phyloP scores from a whole-genome alignment of 2,797 vertebrate genomes.

The Poeciliopsis turneri region DNA sequence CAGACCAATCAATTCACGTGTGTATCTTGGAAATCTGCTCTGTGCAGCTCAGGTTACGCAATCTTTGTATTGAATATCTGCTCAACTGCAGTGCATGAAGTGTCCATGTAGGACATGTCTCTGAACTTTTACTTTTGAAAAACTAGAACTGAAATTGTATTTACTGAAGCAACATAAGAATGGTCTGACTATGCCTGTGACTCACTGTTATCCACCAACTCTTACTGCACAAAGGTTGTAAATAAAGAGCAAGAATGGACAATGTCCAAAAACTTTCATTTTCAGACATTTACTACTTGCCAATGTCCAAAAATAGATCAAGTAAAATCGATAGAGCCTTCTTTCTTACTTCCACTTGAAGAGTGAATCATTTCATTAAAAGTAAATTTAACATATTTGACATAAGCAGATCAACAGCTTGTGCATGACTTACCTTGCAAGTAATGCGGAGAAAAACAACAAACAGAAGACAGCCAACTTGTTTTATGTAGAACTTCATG shows the following conservation, averaged over 20 bases:
- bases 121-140: not conserved
- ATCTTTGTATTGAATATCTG: not conserved
- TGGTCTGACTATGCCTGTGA: not conserved
- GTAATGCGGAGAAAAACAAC: constrained; percentile 14
- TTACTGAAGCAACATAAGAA: not conserved
- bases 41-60: not conserved
- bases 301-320: not conserved
- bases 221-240: not conserved
- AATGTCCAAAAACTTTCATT: not conserved
- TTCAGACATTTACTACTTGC: too few species aligned
- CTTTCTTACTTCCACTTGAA: not conserved
- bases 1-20: not conserved
- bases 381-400: not conserved
- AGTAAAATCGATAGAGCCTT: not conserved
- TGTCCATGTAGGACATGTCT: not conserved
- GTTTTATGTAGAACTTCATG: constrained; percentile 18
- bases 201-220: not conserved
- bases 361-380: not conserved
- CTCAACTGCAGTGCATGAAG: not conserved
- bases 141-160: not conserved
- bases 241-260: not conserved
- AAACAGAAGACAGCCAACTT: not conserved
- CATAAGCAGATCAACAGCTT: not conserved
- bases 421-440: constrained; percentile 36
- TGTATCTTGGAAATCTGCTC: not conserved